Evolutionary conservation across 1,140 invertebrate species (phyloP).

Genomic region (Drosophila orosa): DNA sequence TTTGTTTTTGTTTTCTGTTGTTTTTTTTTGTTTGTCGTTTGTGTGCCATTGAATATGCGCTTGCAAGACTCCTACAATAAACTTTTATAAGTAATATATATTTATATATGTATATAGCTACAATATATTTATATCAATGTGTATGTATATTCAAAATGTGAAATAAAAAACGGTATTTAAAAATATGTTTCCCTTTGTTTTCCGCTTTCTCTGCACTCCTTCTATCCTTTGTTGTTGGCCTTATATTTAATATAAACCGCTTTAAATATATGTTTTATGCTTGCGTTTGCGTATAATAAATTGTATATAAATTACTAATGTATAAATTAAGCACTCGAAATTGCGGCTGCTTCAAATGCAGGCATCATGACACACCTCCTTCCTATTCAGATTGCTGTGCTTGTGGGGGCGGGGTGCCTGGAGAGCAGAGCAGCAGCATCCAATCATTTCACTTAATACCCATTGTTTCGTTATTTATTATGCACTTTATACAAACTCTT

Average conservation of each 20-base stretch:
- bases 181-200: conserved; percentile 62
- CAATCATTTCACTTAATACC: conserved; percentile 50
- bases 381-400: conserved; percentile 17
- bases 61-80: conserved; percentile 76
- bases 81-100: conserved; percentile 60
- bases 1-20: conserved; percentile 23
- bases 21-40: conserved; percentile 37
- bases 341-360: conserved; percentile 69
- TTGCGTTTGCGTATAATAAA: conserved; percentile 56
- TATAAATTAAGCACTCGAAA: conserved; percentile 79
- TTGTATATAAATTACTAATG: conserved; percentile 78
- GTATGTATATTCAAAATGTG: conserved; percentile 79
- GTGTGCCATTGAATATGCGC: conserved; percentile 66
- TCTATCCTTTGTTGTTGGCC: conserved; percentile 31
- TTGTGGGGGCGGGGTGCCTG: not conserved
- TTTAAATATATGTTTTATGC: conserved; percentile 56
- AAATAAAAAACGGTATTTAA: conserved; percentile 78
- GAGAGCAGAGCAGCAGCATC: conserved; percentile 33
- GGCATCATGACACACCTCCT: conserved; percentile 26
- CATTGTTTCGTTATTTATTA: conserved; percentile 59
- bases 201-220: conserved; percentile 38
- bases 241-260: conserved; percentile 60
- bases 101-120: conserved; percentile 60
- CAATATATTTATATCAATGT: conserved; percentile 67
- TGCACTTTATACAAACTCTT: conserved; percentile 68